Percentiles rank a stretch among this genome's conserved stretches.
Conservation (phyloP, 1,140 invertebrate genomes). For the Cydia strobilella region DNA sequence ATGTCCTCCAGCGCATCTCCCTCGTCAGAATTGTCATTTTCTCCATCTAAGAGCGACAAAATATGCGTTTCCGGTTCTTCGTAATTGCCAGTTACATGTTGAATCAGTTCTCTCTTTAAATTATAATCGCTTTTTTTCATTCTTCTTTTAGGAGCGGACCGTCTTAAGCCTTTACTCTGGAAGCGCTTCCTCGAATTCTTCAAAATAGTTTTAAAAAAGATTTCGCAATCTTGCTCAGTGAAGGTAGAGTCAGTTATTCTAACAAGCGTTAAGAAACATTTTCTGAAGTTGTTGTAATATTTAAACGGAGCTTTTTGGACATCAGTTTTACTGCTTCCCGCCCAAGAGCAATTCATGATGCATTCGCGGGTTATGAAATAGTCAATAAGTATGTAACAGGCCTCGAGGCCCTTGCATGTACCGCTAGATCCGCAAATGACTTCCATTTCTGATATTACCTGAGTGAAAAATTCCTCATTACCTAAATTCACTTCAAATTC, state of each 20-base stretch:
- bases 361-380: not conserved
- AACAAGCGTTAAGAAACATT: no score
- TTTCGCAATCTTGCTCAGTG: no score
- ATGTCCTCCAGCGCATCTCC: not conserved
- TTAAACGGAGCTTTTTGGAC: no score
- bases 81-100: not conserved
- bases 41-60: not conserved
- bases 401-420: not conserved
- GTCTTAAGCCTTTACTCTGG: not conserved
- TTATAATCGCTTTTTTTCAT: not conserved
- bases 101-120: not conserved
- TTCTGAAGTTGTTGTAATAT: no score
- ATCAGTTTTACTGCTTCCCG: no score
- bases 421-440: not conserved
- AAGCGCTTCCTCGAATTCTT: not conserved
- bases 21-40: not conserved
- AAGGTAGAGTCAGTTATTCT: no score
- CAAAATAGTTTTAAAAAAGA: conserved; percentile 1
- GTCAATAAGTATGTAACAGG: not conserved
- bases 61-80: not conserved
- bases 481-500: conserved; percentile 10
- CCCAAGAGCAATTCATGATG: not conserved
- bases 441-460: not conserved
- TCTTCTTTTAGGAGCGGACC: not conserved
- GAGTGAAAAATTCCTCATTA: not conserved